Base-by-base conservation (phyloP, 2,113 vertebrate genomes). In the Ciconia boyciana region DNA sequence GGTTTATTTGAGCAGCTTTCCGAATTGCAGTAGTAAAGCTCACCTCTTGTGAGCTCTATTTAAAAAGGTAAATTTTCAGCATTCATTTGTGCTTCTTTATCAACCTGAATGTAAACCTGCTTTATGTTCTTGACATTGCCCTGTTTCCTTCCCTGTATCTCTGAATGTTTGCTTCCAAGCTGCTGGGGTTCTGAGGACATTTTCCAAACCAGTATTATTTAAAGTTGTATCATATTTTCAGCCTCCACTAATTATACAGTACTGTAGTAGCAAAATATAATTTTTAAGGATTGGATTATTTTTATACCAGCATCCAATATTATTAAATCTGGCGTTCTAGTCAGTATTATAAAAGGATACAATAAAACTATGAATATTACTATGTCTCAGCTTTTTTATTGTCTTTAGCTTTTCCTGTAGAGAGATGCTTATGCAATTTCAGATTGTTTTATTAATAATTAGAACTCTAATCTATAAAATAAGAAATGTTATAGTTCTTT, bases 251-350 rank as follows among this genome's bases (percentile, higher is more conserved):
- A 98, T 97, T 97, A 98, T 97, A 97, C 97, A 97, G 97, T 98
- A 98, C 98, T 98, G 97, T 98, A 98, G 98, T 95, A 97, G 96
- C 92, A 97, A 98, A 98, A 83, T 97, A 95, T 97, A 96, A 98
- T 98, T 98, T 98, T 97, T 98, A 98, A 98, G 96, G 97, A 97
- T 98, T 97, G 72, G 96, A 98, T 98, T 98, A 98, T 98, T 98
- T 98, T 98, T 98, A 97, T 98, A 98, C 95, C 84, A 97, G 86
- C 97, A 95, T 96, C 95, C 97, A 98, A 96, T 95, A 54, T 96
- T 96, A 92, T 94, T 95, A 96, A 97, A 93, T 94, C 98, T 98
- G 98, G 98, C 98, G 98, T 98, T 98, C 95, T 98, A 98, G 98
- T 98, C 98, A 98, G 98, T 94, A 90, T 95, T 89, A 90, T 93